Conservation (phyloP, 2,888 invertebrate species). For the Biston stratarius region DNA sequence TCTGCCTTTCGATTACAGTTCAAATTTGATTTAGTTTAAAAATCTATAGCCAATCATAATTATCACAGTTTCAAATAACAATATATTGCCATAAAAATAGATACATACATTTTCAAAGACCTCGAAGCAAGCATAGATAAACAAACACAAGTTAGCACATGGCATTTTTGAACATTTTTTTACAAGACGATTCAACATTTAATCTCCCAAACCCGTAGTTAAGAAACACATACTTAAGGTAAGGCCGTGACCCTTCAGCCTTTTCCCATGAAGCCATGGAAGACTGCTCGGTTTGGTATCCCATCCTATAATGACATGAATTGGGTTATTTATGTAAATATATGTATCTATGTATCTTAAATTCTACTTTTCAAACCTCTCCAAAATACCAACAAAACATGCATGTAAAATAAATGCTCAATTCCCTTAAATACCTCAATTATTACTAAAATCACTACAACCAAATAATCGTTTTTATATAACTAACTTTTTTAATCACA, state of each 20-base stretch:
- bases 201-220: conserved; percentile 16
- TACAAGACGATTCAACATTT: conserved; percentile 10
- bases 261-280: conserved; percentile 21
- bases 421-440: background rate
- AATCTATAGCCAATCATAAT: too few species aligned
- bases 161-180: background rate
- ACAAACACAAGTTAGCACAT: conserved; percentile 14
- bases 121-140: conserved; percentile 24
- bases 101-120: conserved; percentile 11
- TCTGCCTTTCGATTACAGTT: too few species aligned
- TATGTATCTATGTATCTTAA: too few species aligned
- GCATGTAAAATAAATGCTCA: conserved; percentile 7
- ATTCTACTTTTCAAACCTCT: background rate
- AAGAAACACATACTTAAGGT: conserved; percentile 22
- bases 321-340: conserved; percentile 4
- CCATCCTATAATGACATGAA: conserved; percentile 33
- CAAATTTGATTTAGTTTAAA: too few species aligned
- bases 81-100: background rate
- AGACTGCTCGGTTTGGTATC: conserved; percentile 22
- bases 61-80: too few species aligned
- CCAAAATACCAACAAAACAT: conserved; percentile 9
- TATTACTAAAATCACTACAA: conserved; percentile 6
- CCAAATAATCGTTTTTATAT: background rate
- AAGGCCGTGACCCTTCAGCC: conserved; percentile 15
- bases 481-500: too few species aligned